Conservation (phyloP, 2,797 vertebrate genomes). For the Acipenser transmontanus region DNA sequence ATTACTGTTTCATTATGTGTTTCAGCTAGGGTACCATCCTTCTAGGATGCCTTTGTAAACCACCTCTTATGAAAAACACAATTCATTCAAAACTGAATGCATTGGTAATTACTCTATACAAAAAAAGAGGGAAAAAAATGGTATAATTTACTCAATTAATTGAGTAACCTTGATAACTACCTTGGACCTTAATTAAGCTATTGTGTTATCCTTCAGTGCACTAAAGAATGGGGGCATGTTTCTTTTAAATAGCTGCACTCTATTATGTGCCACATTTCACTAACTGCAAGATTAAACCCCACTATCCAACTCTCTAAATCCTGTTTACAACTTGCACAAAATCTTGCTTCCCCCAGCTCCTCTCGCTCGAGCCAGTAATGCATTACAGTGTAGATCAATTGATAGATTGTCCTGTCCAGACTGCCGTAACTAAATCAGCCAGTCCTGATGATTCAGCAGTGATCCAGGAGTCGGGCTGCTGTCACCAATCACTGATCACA, state of each 20-base stretch:
- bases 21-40: too few relatives aligned
- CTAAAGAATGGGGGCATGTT: constrained; percentile 47
- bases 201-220: constrained; percentile 29
- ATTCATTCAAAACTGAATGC: neutral
- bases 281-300: constrained; percentile 51
- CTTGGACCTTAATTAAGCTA: constrained; percentile 6
- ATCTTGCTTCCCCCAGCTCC: constrained; percentile 18
- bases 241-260: constrained; percentile 42
- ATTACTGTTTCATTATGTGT: too few relatives aligned
- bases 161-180: too few relatives aligned
- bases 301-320: constrained; percentile 54
- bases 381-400: constrained; percentile 48
- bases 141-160: too few relatives aligned
- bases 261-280: constrained; percentile 41
- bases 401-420: constrained; percentile 55
- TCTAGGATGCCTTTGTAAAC: too few relatives aligned
- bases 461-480: constrained; percentile 52
- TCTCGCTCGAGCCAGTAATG: constrained; percentile 50
- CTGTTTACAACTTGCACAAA: constrained; percentile 34
- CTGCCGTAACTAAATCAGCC: constrained; percentile 54
- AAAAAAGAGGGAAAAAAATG: too few relatives aligned
- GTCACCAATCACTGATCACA: constrained; percentile 63
- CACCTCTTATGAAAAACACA: neutral
- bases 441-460: constrained; percentile 63
- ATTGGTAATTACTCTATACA: too few relatives aligned